A percentile compares a stretch with the other conserved stretches of the same genome.
These are phyloP conservation scores for Nettapus auritus DNA, from an alignment of 2,113 vertebrate genomes.

Conservation along the genomic window DNA sequence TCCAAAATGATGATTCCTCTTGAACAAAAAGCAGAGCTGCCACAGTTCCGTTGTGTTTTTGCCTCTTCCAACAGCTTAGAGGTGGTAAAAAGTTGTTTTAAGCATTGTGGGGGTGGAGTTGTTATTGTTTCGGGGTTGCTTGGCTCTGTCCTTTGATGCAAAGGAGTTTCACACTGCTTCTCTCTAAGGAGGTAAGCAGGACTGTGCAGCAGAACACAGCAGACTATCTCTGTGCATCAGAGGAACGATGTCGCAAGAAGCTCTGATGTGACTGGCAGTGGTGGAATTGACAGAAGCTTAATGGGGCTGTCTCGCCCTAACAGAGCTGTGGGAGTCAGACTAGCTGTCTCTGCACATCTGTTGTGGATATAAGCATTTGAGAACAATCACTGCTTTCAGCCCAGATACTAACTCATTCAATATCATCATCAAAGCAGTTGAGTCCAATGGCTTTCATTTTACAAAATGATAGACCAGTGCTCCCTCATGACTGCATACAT, in stretches of 20 bases:
- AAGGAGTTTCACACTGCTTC: background rate
- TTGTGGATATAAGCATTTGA: background rate
- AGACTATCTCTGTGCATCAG: background rate
- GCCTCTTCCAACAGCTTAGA: background rate
- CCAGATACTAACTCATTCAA: slow-evolving; percentile 1
- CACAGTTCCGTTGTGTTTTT: background rate
- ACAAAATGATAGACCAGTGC: background rate
- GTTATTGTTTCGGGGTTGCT: background rate
- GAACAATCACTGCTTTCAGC: slow-evolving; percentile 35
- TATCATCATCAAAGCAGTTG: background rate
- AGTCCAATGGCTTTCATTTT: slow-evolving; percentile 18
- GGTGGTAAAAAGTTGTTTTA: background rate
- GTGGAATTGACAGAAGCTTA: background rate
- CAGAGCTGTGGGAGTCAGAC: background rate
- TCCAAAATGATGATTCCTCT: background rate
- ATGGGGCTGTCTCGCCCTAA: background rate
- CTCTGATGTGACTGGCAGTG: background rate
- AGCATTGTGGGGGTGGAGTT: background rate
- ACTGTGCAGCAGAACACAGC: background rate
- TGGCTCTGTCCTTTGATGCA: background rate
- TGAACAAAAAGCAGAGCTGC: background rate
- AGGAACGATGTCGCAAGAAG: background rate
- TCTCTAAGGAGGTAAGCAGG: background rate
- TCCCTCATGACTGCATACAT: background rate
- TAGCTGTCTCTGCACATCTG: slow-evolving; percentile 40